phyloP scores from a whole-genome alignment of 2,113 vertebrate genomes.

The Zosterops borbonicus region DNA sequence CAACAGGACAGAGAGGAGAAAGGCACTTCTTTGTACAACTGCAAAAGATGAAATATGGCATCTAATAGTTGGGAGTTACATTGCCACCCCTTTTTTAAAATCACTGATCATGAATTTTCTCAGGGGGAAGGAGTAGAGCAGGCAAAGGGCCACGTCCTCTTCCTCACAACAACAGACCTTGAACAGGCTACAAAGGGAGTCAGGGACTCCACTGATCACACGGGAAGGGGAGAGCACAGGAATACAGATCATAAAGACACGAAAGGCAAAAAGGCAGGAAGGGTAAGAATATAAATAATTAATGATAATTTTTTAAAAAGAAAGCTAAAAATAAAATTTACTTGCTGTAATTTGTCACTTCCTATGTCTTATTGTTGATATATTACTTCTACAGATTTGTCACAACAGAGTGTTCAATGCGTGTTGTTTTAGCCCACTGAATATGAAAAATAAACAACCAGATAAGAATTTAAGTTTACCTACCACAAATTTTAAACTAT shows the following conservation, averaged over 20 bases:
- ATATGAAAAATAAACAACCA: neutral
- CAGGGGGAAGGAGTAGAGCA: neutral
- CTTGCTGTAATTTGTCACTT: neutral
- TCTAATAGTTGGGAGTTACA: neutral
- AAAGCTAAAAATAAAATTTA: neutral
- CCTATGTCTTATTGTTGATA: neutral
- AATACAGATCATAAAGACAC: neutral
- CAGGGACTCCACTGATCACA: neutral
- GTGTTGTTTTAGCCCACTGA: neutral
- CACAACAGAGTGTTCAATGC: neutral
- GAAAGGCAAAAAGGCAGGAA: neutral
- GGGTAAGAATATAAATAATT: neutral
- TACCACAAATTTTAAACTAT: neutral
- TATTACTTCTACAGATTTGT: neutral
- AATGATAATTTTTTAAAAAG: neutral
- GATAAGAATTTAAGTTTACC: neutral
- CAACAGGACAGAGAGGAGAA: neutral
- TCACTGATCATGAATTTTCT: neutral
- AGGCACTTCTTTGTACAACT: neutral
- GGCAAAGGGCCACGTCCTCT: neutral
- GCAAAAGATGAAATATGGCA: neutral
- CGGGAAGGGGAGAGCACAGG: neutral
- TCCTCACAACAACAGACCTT: neutral
- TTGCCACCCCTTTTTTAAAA: neutral
- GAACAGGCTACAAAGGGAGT: neutral